Base-by-base conservation (phyloP, 2,113 vertebrate genomes). In the Mastomys natalensis region DNA sequence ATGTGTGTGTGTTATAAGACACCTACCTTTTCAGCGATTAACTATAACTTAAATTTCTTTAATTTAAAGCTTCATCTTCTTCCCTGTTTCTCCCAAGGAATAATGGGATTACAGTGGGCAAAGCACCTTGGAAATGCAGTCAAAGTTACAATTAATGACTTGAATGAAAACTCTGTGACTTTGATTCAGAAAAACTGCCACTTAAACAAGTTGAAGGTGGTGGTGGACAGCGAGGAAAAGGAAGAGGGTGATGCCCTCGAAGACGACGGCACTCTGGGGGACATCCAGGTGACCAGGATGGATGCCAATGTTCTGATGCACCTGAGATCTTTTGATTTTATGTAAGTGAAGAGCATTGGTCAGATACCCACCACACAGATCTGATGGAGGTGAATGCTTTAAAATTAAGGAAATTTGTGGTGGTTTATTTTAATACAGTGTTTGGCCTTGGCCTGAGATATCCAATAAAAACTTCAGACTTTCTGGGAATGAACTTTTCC, bases 241-340 rank as follows among this genome's bases (percentile, higher is more conserved):
- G 98, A 95, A 45, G 73, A 96, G 0, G 90, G 88, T 3, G 98
- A 89, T 11, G 70, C 98, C 60, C 43, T 96, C 66, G 98, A 97
- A 94, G 98, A 98, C 95, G 97, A 93, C 93, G 98, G 98, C 26
- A 98, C 98, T 82, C 37, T 98, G 40, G 98, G 98, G n/a, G 98
- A 98, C 0, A 98, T 99, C 96, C 99, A 99, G 94, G 99, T 99
- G 84, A 99, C 98, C 95, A 99, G 99, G 98, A 99, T 99, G 99
- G 99, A 99, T 92, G 99, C 99, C 97, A 99, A 99, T n/a, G 99
- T 99, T 82, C 98, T 99, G 85, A 99, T 99, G 99, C 99, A 99
- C 98, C 98, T 99, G 97, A 98, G 99, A 92, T 97, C 99, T 21
- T 99, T 99, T 96, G 99, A 99, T 98, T 99, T 99, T 97, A 99